Evolutionary conservation across 2,888 invertebrate genomes (phyloP), one percentile per base, ranked within the genome.

Genomic region (Amphiduros pacificus): DNA sequence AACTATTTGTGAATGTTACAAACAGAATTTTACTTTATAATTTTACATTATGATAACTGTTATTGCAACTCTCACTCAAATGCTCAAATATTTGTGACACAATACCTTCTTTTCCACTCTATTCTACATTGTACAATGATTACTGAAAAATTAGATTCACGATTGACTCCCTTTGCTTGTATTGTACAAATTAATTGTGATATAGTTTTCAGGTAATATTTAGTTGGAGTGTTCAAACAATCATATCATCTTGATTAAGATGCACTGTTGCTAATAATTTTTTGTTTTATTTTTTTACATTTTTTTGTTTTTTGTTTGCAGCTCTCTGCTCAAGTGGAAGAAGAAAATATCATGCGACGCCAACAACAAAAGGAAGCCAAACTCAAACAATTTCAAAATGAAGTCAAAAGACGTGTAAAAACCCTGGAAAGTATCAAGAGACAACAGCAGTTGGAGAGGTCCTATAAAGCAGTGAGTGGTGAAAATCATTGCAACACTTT

Each of bases 371-470:
- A 80, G 57, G 70, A 73, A 44, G 74, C 71, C 17, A 64, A 73
- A 49, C 65, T 80, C 14, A 63, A 62, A 52, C 70, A 70, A 49
- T 80, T 80, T 55, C 77, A 77, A 62, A 71, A 71, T n/a, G 76
- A 77, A 48, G 78, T 79, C 1, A 74, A 72, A 55, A 68, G 71
- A 41, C 60, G 80, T 26, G 78, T 80, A 0, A 67, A 66, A n/a
- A 54, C 55, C n/a, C 53, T 75, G 32, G 73, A 74, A 52, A 53
- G 55, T 63, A 17, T 66, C 2, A 74, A 74, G 60, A 73, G 71
- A 60, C 72, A 75, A 51, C 69, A 74, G 20, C 72, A 73, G 32
- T 58, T 75, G 26, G 71, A 75, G 58, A 71, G 71, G 24, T 73
- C 74, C 41, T 72, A 63, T 40, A 64, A 65, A 65, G 74, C 72